phyloP scores from a whole-genome alignment of 2,113 vertebrate species.

The Tenebrosternarchus preto region DNA sequence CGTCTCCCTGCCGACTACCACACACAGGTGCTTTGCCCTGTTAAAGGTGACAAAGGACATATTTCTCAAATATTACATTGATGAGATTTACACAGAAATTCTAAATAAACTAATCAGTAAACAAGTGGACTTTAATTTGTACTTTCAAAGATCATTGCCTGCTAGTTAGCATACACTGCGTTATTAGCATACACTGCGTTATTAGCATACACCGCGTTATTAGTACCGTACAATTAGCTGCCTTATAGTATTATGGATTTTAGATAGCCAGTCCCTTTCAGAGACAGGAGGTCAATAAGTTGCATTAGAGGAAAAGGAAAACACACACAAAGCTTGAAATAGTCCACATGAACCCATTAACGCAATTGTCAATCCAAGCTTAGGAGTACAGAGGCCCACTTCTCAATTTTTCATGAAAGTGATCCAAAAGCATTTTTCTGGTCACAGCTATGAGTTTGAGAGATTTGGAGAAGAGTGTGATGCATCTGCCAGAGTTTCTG shows the following conservation, averaged over 20 bases:
- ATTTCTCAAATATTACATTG: no score
- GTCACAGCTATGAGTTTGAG: constrained; percentile 10
- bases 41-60: constrained; percentile 9
- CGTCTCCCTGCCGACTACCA: constrained; percentile 3
- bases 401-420: constrained; percentile 38
- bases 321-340: constrained; percentile 23
- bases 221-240: not conserved
- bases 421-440: constrained; percentile 9
- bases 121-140: not conserved
- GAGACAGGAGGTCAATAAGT: constrained; percentile 37
- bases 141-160: not conserved
- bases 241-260: not conserved
- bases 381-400: not conserved
- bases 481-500: constrained; percentile 49
- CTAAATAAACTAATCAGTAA: not conserved
- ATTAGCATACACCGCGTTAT: no score
- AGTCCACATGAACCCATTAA: constrained; percentile 43
- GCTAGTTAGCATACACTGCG: not conserved
- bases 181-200: no score
- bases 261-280: not conserved
- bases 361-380: constrained; percentile 32
- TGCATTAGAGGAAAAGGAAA: constrained; percentile 29
- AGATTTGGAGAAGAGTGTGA: constrained; percentile 32
- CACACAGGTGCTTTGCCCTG: constrained; percentile 26
- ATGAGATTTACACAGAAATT: no score